phyloP scores from a whole-genome alignment of 2,113 vertebrate genomes.

The Scatophagus argus region DNA sequence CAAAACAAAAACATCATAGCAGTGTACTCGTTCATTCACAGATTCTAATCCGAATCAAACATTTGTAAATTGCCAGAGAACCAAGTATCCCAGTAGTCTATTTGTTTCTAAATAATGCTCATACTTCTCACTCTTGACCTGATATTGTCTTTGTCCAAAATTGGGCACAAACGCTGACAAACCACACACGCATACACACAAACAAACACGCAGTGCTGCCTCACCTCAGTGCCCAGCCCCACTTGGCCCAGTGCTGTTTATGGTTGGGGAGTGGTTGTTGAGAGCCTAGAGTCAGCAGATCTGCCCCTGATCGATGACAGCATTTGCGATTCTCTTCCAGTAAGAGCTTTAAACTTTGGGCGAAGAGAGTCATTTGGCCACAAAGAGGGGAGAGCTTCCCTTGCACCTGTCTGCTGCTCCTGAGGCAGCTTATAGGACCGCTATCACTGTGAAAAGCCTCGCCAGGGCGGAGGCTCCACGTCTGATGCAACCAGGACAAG shows the following conservation, averaged over 20 bases:
- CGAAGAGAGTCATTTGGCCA: conserved; percentile 69
- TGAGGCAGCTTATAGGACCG: conserved; percentile 14
- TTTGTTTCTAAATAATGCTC: conserved; percentile 23
- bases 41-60: conserved; percentile 6
- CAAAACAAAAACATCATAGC: conserved; percentile 1
- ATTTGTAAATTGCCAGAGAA: conserved; percentile 23
- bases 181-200: conserved; percentile 22
- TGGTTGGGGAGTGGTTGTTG: conserved; percentile 79
- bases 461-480: neutral
- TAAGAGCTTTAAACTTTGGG: conserved; percentile 82
- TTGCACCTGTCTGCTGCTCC: conserved; percentile 48
- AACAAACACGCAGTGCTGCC: conserved; percentile 43
- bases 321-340: conserved; percentile 85
- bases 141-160: conserved; percentile 19
- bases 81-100: neutral
- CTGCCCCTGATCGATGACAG: conserved; percentile 83
- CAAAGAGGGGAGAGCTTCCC: conserved; percentile 53
- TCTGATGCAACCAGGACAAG: conserved; percentile 29
- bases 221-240: conserved; percentile 61
- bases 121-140: conserved; percentile 12
- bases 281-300: conserved; percentile 84
- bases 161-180: conserved; percentile 27
- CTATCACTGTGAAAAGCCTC: conserved; percentile 39
- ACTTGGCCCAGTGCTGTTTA: conserved; percentile 75
- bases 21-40: neutral